Evolutionary conservation across 1,140 invertebrate species (phyloP).

Genomic region (Calycopis cecrops): DNA sequence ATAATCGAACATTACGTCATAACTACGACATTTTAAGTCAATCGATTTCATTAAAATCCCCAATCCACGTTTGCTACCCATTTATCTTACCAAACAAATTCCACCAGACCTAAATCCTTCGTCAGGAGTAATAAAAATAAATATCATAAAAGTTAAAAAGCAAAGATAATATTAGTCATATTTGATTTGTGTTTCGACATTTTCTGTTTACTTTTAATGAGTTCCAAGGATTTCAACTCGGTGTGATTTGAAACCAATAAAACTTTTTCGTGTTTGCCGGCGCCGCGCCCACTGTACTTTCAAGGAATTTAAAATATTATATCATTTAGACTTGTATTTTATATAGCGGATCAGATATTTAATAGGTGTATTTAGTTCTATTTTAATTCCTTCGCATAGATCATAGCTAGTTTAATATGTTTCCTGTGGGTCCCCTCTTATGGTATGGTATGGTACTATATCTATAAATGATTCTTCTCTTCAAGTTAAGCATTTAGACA

Average conservation of each 20-base stretch:
- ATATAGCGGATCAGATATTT: not conserved
- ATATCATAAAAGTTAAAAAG: slow-evolving; percentile 22
- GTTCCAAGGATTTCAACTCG: slow-evolving; percentile 57
- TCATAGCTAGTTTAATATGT: too few species aligned
- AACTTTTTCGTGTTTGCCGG: slow-evolving; percentile 54
- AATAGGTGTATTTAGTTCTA: not conserved
- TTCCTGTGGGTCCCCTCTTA: too few species aligned
- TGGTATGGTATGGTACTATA: too few species aligned
- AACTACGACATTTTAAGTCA: too few species aligned
- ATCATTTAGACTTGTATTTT: slow-evolving; percentile 7
- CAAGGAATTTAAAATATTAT: slow-evolving; percentile 18
- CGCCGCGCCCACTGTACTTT: slow-evolving; percentile 17
- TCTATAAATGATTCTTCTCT: too few species aligned
- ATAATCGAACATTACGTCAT: too few species aligned
- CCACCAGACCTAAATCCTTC: slow-evolving; percentile 9
- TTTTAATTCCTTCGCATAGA: not conserved
- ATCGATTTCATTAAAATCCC: too few species aligned
- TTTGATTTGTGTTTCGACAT: slow-evolving; percentile 59
- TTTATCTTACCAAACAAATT: slow-evolving; percentile 10
- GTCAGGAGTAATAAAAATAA: slow-evolving; percentile 17
- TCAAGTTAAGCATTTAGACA: too few species aligned
- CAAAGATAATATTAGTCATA: slow-evolving; percentile 37
- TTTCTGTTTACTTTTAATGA: slow-evolving; percentile 70
- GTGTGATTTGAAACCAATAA: slow-evolving; percentile 65
- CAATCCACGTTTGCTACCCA: too few species aligned